Conservation (phyloP, 2,888 invertebrate genomes). For the Meliscaeva auricollis region DNA sequence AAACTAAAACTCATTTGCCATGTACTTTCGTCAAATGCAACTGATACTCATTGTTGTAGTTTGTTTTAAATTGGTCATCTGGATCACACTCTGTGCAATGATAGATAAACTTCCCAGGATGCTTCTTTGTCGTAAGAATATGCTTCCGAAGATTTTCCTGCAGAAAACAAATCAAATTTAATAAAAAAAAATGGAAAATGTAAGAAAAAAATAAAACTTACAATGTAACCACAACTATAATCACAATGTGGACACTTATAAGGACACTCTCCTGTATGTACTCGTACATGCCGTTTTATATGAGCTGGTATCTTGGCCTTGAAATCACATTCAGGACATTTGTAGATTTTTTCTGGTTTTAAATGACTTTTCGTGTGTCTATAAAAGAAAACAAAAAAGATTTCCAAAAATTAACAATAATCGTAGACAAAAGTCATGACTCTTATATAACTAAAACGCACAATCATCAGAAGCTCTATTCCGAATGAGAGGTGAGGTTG, state of each 20-base stretch:
- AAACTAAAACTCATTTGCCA: constrained; percentile 7
- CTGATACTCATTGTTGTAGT: constrained; percentile 81
- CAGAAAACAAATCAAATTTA: neutral
- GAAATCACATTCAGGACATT: constrained; percentile 90
- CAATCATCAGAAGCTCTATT: constrained; percentile 19
- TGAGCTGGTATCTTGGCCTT: constrained; percentile 88
- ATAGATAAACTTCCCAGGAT: constrained; percentile 91
- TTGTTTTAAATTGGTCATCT: constrained; percentile 78
- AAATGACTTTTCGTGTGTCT: constrained; percentile 81
- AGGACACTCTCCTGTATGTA: constrained; percentile 93
- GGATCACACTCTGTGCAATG: constrained; percentile 88
- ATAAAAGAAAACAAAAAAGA: constrained; percentile 54
- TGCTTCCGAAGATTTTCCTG: constrained; percentile 96
- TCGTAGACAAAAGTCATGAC: constrained; percentile 11
- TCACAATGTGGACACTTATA: constrained; percentile 93
- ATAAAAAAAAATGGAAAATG: neutral
- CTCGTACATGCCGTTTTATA: constrained; percentile 91
- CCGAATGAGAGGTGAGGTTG: neutral
- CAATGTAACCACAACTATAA: constrained; percentile 91
- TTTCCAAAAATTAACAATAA: constrained; percentile 34
- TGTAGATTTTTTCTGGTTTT: constrained; percentile 85
- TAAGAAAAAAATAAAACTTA: constrained; percentile 82
- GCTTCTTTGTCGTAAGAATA: constrained; percentile 91
- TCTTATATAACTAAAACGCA: constrained; percentile 16
- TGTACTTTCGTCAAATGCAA: constrained; percentile 77